Base-by-base conservation (phyloP, 2,113 vertebrate species). In the Osmerus mordax region DNA sequence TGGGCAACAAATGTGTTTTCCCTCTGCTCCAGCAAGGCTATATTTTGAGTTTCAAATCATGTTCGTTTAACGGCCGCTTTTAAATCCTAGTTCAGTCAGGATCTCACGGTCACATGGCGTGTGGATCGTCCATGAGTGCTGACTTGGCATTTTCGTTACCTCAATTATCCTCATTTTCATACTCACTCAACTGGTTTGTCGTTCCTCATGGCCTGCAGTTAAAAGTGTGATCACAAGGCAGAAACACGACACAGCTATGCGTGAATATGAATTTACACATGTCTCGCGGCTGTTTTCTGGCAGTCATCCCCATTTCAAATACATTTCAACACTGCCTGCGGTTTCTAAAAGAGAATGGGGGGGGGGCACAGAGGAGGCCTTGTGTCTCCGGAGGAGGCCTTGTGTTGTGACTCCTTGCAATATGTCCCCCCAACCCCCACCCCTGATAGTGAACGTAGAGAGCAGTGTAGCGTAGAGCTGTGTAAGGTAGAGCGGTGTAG, bases 181-280 rank as follows among this genome's bases (percentile, higher is more conserved):
- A 86, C 84, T 82, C 36, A 9, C 71, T 76, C 53, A 87, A 88
- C 88, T 52, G 67, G 84, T 82, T 16, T 78, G 18, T 65, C 69
- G 72, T 67, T 81, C 52, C 62, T 73, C 63, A 28, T 60, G 72
- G 60, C 69, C 69, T 75, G 65, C 70, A 54, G 60, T 74, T 68
- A 67, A 79, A 61, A 79, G 60, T 53, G 28, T 51, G 76, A 70
- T 78, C n/a, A 23, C 58, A 70, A 72, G 62, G 70, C 71, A 79
- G 41, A 56, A 72, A 78, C 75, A 83, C 19, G 18, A 53, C 25
- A 58, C 53, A 63, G 61, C 72, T 66, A 71, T 69, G 64, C 52
- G 60, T 73, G 64, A 63, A 73, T 51, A 71, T 56, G 21, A 11
- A 68, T 73, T 41, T 60, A 56, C 70, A 68, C 18, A 68, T 68